A percentile compares a stretch with the other conserved stretches of the same genome.
Conservation (phyloP, 1,140 invertebrate species). For the Vollenhovia emeryi region DNA sequence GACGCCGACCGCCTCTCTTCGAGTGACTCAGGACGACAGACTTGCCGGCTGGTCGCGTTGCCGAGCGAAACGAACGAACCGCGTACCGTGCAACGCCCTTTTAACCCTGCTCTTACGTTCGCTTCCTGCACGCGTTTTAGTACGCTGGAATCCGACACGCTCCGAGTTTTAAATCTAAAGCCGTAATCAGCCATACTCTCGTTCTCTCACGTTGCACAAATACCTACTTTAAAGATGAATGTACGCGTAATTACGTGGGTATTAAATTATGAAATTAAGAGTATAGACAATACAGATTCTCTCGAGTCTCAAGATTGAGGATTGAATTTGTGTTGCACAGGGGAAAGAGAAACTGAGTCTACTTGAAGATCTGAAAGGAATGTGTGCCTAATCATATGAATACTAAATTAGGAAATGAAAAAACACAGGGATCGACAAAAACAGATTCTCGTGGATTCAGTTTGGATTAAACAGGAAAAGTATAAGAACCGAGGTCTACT, state of each 20-base stretch:
- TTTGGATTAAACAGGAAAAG: background rate
- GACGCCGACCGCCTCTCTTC: slow-evolving; percentile 39
- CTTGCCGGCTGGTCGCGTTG: slow-evolving; percentile 71
- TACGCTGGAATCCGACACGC: background rate
- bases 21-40: slow-evolving; percentile 76
- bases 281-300: background rate
- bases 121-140: slow-evolving; percentile 42
- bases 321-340: background rate
- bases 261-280: background rate
- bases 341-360: background rate
- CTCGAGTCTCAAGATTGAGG: too few relatives aligned
- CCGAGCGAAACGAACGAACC: slow-evolving; percentile 77
- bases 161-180: background rate
- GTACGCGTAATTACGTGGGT: background rate
- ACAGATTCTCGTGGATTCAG: background rate
- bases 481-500: background rate
- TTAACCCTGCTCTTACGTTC: slow-evolving; percentile 61
- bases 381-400: too few relatives aligned
- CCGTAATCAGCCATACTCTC: background rate
- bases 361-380: background rate
- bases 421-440: too few relatives aligned
- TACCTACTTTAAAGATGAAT: background rate
- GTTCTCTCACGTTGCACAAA: background rate
- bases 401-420: too few relatives aligned
- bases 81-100: slow-evolving; percentile 70